Evolutionary conservation across 2,797 vertebrate species (phyloP).

Genomic region (Poecilia gillii): DNA sequence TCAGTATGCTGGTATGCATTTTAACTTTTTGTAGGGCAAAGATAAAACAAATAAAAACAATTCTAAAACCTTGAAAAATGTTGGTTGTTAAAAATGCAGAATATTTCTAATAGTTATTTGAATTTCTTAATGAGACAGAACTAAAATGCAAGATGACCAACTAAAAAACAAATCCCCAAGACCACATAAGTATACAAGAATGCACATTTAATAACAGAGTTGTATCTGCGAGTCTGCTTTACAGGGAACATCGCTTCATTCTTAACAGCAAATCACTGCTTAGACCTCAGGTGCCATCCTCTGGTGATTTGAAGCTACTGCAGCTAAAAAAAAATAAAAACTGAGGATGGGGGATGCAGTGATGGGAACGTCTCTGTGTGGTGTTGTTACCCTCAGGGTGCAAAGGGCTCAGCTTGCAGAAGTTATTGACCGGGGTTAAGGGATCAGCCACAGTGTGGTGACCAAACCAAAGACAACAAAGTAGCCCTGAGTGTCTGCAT

Average conservation of each 20-base stretch:
- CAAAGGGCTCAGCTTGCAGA: constrained; percentile 50
- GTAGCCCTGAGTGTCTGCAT: constrained; percentile 39
- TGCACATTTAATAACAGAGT: neutral
- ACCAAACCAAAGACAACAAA: constrained; percentile 34
- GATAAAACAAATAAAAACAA: no score
- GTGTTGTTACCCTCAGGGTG: constrained; percentile 38
- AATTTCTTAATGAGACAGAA: neutral
- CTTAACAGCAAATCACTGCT: constrained; percentile 23
- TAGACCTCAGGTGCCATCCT: constrained; percentile 71
- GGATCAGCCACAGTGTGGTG: constrained; percentile 49
- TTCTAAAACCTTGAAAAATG: neutral
- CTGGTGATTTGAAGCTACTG: constrained; percentile 62
- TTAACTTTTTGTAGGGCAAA: neutral
- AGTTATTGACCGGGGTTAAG: constrained; percentile 57
- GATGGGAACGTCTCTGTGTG: constrained; percentile 17
- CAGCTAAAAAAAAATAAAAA: constrained; percentile 8
- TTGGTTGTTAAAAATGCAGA: neutral
- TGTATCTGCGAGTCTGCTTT: neutral
- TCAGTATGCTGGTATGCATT: neutral
- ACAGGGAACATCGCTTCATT: neutral
- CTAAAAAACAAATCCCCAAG: neutral
- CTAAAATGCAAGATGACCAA: neutral
- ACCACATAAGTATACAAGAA: neutral
- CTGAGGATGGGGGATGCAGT: neutral
- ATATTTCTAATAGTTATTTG: neutral